These are phyloP conservation scores for Mycteria americana DNA, from an alignment of 2,797 vertebrate genomes.

Conservation along the genomic window DNA sequence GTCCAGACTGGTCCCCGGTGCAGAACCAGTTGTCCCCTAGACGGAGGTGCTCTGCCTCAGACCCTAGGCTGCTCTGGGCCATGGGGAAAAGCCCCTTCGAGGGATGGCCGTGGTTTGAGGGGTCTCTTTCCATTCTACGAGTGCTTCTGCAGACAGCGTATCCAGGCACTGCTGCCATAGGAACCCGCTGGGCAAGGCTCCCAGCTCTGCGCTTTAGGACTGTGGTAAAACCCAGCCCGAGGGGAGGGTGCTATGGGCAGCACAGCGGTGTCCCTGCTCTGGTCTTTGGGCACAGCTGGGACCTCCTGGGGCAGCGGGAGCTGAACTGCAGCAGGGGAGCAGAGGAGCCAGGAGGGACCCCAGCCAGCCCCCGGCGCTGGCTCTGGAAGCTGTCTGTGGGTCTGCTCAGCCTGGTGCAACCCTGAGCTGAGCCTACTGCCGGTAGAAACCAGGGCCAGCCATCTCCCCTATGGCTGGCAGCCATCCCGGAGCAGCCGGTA, in stretches of 20 bases:
- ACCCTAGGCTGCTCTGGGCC: not conserved
- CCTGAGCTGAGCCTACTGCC: not conserved
- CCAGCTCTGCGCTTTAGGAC: not conserved
- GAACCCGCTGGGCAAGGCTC: not conserved
- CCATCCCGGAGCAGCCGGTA: not conserved
- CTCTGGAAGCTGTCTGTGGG: not conserved
- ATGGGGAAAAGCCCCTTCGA: not conserved
- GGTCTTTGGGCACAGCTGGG: not conserved
- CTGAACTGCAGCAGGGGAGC: not conserved
- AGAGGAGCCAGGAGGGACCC: not conserved
- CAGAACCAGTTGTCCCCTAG: accelerated
- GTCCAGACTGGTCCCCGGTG: not conserved
- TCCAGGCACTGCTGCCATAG: not conserved
- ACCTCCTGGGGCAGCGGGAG: not conserved
- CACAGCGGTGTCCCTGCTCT: not conserved
- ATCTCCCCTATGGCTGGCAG: not conserved
- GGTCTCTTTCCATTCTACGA: not conserved
- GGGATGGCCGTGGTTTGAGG: accelerated
- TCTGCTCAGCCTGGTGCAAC: not conserved
- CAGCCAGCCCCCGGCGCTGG: not conserved
- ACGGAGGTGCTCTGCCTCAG: not conserved
- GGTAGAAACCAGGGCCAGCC: not conserved
- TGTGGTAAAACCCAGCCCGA: not conserved
- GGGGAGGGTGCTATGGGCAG: not conserved
- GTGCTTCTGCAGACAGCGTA: not conserved